Base-by-base conservation (phyloP, 2,797 vertebrate genomes). In the Neostethus bicornis region DNA sequence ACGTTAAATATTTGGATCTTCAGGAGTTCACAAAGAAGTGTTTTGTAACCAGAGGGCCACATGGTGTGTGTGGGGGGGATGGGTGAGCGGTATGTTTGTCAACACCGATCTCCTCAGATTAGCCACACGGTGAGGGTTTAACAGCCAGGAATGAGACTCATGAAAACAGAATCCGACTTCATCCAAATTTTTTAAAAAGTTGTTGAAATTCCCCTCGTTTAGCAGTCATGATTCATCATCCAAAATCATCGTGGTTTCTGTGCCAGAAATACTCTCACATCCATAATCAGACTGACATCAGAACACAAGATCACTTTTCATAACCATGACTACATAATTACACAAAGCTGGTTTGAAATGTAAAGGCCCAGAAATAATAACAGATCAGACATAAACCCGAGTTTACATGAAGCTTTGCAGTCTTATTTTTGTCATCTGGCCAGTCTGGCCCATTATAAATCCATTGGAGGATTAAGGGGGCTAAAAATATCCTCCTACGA, bases 391-490 rank as follows among this genome's bases (percentile, higher is more conserved):
- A 81, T 78, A 87, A 89, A 88, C 75, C 82, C 66, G n/a, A 66
- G 49, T 29, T 24, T 44, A 47, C 68, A 61, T 77, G 21, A 70
- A 51, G 52, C 70, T 64, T 77, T 77, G 72, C 32, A 28, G 79
- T 60, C 72, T 73, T 78, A 74, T 73, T 86, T 78, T 77, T 61
- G 67, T 83, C 71, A 61, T 88, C 67, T 82, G 79, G 70, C 51
- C 58, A 38, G 83, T 83, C 81, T 81, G 77, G 75, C 58, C 66
- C 81, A 77, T 87, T 84, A 85, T 85, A 87, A 91, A 83, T 87
- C 89, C 87, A 84, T 84, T 71, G 80, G 86, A 84, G 86, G 89
- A 89, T 91, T 90, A 91, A 41, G 61, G n/a, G 25, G 0, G 32
- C 70, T 90, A 89, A 87, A 91, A 88, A 91, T 87, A 87, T 70